These are phyloP conservation scores for Microchirus variegatus DNA, from an alignment of 2,797 vertebrate species.

Conservation along the genomic window DNA sequence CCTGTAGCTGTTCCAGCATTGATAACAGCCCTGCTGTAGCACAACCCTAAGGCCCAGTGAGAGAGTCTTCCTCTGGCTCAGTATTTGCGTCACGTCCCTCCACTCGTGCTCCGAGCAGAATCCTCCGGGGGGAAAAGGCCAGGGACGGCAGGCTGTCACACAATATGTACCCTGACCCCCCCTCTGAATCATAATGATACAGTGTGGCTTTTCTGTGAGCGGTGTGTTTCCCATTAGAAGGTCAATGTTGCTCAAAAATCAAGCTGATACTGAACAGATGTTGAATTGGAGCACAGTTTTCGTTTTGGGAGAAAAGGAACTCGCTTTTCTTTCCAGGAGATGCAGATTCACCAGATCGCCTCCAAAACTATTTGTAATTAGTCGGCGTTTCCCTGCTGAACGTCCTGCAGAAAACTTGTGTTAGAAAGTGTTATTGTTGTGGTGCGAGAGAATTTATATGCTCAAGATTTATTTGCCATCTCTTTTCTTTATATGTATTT, in stretches of 20 bases:
- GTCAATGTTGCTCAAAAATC: constrained; percentile 51
- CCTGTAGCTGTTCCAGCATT: constrained; percentile 38
- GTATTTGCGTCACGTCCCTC: constrained; percentile 51
- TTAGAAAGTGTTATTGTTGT: constrained; percentile 6
- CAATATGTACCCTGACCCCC: constrained; percentile 45
- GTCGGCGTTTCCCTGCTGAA: constrained; percentile 42
- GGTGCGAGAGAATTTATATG: background rate
- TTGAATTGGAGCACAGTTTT: constrained; percentile 60
- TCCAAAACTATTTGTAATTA: constrained; percentile 41
- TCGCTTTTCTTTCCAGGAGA: constrained; percentile 30
- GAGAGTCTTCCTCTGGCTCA: constrained; percentile 46
- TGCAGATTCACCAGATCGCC: constrained; percentile 26
- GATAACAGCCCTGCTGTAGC: constrained; percentile 33
- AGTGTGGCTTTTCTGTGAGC: constrained; percentile 35
- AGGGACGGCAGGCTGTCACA: constrained; percentile 47
- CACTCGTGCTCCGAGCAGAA: constrained; percentile 34
- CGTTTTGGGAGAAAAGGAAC: constrained; percentile 38
- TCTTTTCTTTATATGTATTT: constrained; percentile 4
- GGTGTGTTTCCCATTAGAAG: constrained; percentile 66
- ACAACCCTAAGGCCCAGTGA: constrained; percentile 23
- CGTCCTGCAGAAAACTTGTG: constrained; percentile 34
- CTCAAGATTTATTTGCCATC: background rate
- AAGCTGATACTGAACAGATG: constrained; percentile 74
- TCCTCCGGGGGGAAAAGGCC: constrained; percentile 46
- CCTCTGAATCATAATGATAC: constrained; percentile 62